Evolutionary conservation across 2,888 invertebrate genomes (phyloP), one percentile per base, ranked within the genome.

Genomic region (Pycnomerus fuliginosus): DNA sequence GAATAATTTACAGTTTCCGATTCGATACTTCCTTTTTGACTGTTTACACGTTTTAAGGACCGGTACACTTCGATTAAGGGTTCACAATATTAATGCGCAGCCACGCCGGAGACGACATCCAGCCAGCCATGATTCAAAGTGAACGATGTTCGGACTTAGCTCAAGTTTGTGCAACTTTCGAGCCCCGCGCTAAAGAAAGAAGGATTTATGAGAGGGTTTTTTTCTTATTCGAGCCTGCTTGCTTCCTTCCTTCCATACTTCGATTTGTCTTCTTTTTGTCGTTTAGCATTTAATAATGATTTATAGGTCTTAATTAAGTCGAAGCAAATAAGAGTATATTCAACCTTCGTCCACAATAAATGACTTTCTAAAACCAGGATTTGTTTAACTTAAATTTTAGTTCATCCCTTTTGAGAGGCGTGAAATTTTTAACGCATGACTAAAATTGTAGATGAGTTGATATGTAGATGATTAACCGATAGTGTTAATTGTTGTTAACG

Each of bases 181-280:
- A 64, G 62, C 58, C 61, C 62, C 60, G 49, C 54, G 64, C 62
- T 65, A 67, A 66, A 67, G 64, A 67, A 69, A 69, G 68, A 66
- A 70, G 64, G 68, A 71, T 71, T 72, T 70, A 71, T 69, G 65
- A 58, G 53, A 55, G 58, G 60, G 62, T 67, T 68, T 68, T 44
- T 52, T 62, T 48, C 52, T 62, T 62, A 60, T 62, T 61, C 56
- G 51, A 56, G 55, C 57, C 57, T 55, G 61, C 58, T 62, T 61
- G 62, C 68, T 66, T 68, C 67, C 67, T 68, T 66, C 67, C 65
- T 60, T 58, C 60, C 60, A 64, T 64, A 62, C 65, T 65, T 68
- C 69, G 69, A 70, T 70, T 70, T 69, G 68, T 70, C 70, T 71
- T 70, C 68, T 69, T 70, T 69, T 69, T 69, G 69, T 70, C 69